Evolutionary conservation across 2,888 invertebrate species (phyloP), one percentile per base, ranked within the genome.

Genomic region (Cantharis rustica): DNA sequence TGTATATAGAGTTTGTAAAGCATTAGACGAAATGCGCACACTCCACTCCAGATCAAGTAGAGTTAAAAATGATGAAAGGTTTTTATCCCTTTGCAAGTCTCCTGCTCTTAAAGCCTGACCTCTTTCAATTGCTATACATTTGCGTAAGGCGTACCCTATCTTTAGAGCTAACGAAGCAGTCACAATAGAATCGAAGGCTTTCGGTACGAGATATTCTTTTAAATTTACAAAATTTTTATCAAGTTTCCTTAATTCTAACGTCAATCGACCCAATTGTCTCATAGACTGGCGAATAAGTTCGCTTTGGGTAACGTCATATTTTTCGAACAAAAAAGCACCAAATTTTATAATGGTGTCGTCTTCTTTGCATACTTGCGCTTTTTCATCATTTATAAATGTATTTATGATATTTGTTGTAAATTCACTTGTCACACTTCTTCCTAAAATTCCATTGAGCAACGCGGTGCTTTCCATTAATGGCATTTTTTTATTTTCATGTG

Each of bases 21-120:
- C 81, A 78, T 75, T 76, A 0, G 80, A 80, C 1, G 80, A 81
- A 61, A 81, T 79, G 26, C 76, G 71, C 11, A 75, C 72, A n/a
- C 15, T 71, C 81, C 81, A 81, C 69, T 81, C 80, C 16, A 81
- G 69, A 31, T 81, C 76, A 73, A 81, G 75, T 5, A 77, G 16
- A 16, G 16, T 27, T 27, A 77, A 27, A 66, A 77, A 77, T 9
- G 66, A 69, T 16, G n/a, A 15, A 15, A 74, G 61, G 31, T 27
- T 47, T 72, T 72, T 69, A 62, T 79, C 68, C 17, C 20, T 16
- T 68, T 62, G 69, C 47, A 79, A 66, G 69, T 76, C 64, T 26
- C 71, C 76, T 13, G 17, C 17, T 71, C 73, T 68, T 66, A 79
- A 62, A 15, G 70, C 27, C 47, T 72, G 61, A 0, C 79, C 79